Evolutionary conservation across 1,140 invertebrate species (phyloP).

Genomic region (Musca vetustissima): DNA sequence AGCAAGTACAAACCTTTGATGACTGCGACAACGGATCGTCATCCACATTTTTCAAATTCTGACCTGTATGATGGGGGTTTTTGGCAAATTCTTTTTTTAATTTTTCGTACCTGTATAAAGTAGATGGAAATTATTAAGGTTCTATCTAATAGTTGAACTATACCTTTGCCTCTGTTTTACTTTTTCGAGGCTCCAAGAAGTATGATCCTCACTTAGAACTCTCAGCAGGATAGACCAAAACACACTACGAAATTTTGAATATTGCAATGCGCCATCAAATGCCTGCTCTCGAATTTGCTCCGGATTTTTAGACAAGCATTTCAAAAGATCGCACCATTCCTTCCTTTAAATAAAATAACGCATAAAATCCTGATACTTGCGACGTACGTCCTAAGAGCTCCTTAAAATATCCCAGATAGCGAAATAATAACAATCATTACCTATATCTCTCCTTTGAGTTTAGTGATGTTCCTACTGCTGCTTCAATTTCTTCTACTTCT

Average conservation of each 20-base stretch:
- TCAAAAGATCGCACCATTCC: conserved; percentile 53
- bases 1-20: conserved; percentile 28
- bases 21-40: conserved; percentile 50
- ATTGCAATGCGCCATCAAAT: conserved; percentile 55
- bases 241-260: conserved; percentile 57
- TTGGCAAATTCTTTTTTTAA: conserved; percentile 47
- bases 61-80: conserved; percentile 45
- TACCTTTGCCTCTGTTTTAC: conserved; percentile 42
- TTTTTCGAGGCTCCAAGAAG: conserved; percentile 49
- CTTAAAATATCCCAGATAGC: no score
- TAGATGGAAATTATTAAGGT: not conserved
- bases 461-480: not conserved
- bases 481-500: not conserved
- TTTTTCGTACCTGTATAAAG: conserved; percentile 42
- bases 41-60: conserved; percentile 22
- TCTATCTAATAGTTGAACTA: not conserved
- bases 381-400: no score
- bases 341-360: conserved; percentile 28
- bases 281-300: conserved; percentile 46
- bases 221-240: conserved; percentile 56
- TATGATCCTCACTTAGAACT: conserved; percentile 47
- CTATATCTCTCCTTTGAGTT: not conserved
- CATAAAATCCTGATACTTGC: no score
- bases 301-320: conserved; percentile 41
- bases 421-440: no score